Percentiles rank a stretch among this genome's conserved stretches.
These are phyloP conservation scores for Campylomormyrus numenius DNA, from an alignment of 2,113 vertebrate species.

Conservation along the genomic window DNA sequence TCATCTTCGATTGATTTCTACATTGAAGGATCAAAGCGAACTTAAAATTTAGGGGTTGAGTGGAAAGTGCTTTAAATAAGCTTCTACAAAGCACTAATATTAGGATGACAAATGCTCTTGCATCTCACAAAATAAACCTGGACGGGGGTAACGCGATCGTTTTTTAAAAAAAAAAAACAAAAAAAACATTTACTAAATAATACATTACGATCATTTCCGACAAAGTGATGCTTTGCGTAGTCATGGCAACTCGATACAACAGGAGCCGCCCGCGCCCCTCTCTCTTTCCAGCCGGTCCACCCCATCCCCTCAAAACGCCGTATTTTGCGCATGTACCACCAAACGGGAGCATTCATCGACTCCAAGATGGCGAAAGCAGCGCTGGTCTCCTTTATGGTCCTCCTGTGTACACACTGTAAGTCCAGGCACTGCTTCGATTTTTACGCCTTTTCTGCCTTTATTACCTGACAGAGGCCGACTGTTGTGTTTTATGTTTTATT, in stretches of 20 bases:
- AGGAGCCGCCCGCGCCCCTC: slow-evolving; percentile 29
- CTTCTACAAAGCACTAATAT: not conserved
- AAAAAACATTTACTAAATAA: not conserved
- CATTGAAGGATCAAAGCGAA: not conserved
- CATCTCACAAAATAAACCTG: not conserved
- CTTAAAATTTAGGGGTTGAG: not conserved
- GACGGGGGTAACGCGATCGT: not conserved
- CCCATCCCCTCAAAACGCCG: slow-evolving; percentile 46
- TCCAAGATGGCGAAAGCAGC: slow-evolving; percentile 69
- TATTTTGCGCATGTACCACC: slow-evolving; percentile 64
- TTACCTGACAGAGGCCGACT: not conserved
- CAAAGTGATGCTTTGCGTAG: slow-evolving; percentile 57
- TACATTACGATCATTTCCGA: slow-evolving; percentile 12
- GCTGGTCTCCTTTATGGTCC: slow-evolving; percentile 58
- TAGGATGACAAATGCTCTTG: not conserved
- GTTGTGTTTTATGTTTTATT: not conserved
- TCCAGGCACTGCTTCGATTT: slow-evolving; percentile 26
- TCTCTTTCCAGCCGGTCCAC: slow-evolving; percentile 28
- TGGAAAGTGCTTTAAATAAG: slow-evolving; percentile 37
- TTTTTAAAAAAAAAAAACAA: too few species aligned
- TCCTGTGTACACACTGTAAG: slow-evolving; percentile 65
- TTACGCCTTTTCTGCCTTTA: not conserved
- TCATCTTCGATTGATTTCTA: not conserved
- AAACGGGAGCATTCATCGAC: slow-evolving; percentile 52
- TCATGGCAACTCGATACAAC: slow-evolving; percentile 56